These are phyloP conservation scores for Atethmia centrago DNA, from an alignment of 2,888 invertebrate genomes.

Conservation along the genomic window DNA sequence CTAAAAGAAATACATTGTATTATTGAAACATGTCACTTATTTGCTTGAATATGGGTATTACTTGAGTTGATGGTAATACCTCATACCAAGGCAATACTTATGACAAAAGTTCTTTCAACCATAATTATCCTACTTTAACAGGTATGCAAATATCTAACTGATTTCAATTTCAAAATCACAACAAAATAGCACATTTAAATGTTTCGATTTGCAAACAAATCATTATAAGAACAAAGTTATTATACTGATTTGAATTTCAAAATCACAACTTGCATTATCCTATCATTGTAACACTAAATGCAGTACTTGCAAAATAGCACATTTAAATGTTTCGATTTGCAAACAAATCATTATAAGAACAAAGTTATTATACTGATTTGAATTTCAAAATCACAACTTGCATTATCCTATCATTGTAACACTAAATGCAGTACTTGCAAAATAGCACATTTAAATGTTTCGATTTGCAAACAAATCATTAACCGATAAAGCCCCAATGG, in stretches of 20 bases:
- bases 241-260: too few relatives aligned
- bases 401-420: too few relatives aligned
- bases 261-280: neutral
- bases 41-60: neutral
- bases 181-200: too few relatives aligned
- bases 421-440: neutral
- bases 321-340: too few relatives aligned
- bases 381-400: too few relatives aligned
- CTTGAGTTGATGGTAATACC: neutral
- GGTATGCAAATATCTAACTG: neutral
- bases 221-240: too few relatives aligned
- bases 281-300: neutral
- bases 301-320: too few relatives aligned
- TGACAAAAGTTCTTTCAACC: neutral
- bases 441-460: neutral
- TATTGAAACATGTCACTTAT: neutral
- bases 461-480: neutral
- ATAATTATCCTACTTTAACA: neutral
- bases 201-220: too few relatives aligned
- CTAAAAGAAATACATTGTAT: constrained; percentile 63
- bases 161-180: neutral
- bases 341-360: too few relatives aligned
- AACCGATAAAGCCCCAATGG: too few relatives aligned
- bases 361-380: too few relatives aligned
- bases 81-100: neutral